phyloP scores from a whole-genome alignment of 2,113 vertebrate species.

The Ailurus styani region DNA sequence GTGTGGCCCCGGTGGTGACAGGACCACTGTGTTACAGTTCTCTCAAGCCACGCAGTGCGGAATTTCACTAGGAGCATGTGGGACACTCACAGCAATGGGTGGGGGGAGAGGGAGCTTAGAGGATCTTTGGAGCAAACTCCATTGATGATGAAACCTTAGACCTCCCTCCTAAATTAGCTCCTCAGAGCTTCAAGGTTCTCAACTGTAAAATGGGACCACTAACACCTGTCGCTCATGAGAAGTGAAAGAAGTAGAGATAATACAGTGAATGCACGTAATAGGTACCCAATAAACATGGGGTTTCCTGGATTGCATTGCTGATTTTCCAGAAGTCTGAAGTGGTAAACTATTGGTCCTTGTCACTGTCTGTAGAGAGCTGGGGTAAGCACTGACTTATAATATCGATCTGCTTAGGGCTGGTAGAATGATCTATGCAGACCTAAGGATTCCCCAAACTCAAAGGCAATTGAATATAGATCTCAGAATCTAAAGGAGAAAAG shows the following conservation, averaged over 20 bases:
- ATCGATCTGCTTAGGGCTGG: background rate
- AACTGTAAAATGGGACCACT: background rate
- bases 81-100: background rate
- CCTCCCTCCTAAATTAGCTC: background rate
- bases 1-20: background rate
- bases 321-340: background rate
- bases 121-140: background rate
- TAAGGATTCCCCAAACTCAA: background rate
- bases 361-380: background rate
- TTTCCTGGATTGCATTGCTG: background rate
- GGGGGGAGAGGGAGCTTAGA: rapidly evolving
- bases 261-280: background rate
- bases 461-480: background rate
- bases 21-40: background rate
- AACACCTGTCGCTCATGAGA: background rate
- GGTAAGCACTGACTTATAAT: background rate
- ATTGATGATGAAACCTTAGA: background rate
- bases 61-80: background rate
- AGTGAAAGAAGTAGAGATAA: background rate
- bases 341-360: background rate
- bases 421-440: background rate
- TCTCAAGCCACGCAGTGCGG: background rate
- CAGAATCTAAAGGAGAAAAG: background rate
- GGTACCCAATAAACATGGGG: background rate
- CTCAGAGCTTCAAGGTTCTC: background rate